Base-by-base conservation (phyloP, 2,888 invertebrate species). In the Halocaridina rubra region DNA sequence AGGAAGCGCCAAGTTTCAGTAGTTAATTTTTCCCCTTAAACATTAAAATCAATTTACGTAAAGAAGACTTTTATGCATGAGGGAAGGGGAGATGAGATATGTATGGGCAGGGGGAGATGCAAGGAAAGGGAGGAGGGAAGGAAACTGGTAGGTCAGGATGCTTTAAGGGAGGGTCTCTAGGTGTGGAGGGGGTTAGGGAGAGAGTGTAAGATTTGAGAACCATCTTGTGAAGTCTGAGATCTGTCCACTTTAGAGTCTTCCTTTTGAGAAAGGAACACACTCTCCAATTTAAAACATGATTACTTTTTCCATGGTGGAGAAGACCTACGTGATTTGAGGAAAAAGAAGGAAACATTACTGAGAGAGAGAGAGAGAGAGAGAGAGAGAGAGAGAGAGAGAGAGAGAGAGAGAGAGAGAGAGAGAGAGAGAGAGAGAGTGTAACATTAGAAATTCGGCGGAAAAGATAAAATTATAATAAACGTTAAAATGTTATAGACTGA, bases 221-320 rank as follows among this genome's bases (percentile, higher is more conserved):
- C n/a, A n/a, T n/a, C n/a, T n/a, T n/a, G n/a, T n/a, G 67, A 67
- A 53, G 29, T 69, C 79, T 30, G 10, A 67, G 67, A 67, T 75
- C 32, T 74, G 30, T n/a, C 29, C 82, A 61, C 61, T 61, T 72
- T 5, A 16, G 7, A n/a, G 82, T 57, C 72, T 84, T 84, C 82
- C 69, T 69, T 71, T 29, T 67, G 74, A 78, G 39, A 46, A 53
- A 69, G 39, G 59, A 24, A 78, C 78, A 84, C 82, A 78, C n/a
- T 77, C 71, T 77, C 71, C 82, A 84, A 84, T 84, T 84, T 84
- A 84, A 84, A 84, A 84, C 82, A 13, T 84, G 77, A 84, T 84
- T 84, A 84, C 82, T 64, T 72, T 82, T 72, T 71, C 72, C 78
- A 61, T 29, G 71, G 61, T 57, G 32, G 78, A 24, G 82, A 84